Base-by-base conservation (phyloP, 1,140 invertebrate genomes). In the Bombyx mori region DNA sequence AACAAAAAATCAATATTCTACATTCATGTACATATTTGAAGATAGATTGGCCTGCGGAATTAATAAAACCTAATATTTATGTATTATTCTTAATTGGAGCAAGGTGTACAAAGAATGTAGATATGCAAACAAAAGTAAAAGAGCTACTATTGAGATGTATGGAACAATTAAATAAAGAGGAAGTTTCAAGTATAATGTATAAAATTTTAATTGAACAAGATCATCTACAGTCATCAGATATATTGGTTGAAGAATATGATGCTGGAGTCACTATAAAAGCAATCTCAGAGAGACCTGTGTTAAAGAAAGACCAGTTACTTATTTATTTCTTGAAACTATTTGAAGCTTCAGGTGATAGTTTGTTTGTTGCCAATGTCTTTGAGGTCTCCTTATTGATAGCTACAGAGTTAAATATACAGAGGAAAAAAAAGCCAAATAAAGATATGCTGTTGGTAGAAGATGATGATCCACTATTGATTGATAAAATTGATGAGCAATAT, bases 1-100 rank as follows among this genome's bases (percentile, higher is more conserved):
- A 82, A 61, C 80, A 85, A 48, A 82, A 72, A 56, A 58, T 89
- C 42, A 75, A 85, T 52, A 62, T 89, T 52, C 59, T 89, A 47
- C 77, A 89, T 82, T 73, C 79, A 7, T 83, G 77, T 67, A 74
- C 86, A 57, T 69, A 67, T 58, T 65, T 66, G 6, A 60, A 78
- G 65, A 45, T 80, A 54, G 70, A 81, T 45, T 71, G 76, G 53
- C 70, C 75, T 48, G 42, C 61, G 44, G 42, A 66, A 57, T 54
- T 82, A 45, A 58, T 86, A 44, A 55, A 56, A 42, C 66, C 70
- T 44, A 84, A 88, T 60, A 54, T 88, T 26, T 72, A 76, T 66
- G 18, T 80, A 42, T 66, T 89, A 44, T 87, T 80, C 56, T 57
- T 69, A 26, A 57, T 89, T 52, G 63, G 73, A 52, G 54, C 68